These are phyloP conservation scores for Rhizoglyphus robini DNA, from an alignment of 1,140 invertebrate genomes.

Conservation along the genomic window DNA sequence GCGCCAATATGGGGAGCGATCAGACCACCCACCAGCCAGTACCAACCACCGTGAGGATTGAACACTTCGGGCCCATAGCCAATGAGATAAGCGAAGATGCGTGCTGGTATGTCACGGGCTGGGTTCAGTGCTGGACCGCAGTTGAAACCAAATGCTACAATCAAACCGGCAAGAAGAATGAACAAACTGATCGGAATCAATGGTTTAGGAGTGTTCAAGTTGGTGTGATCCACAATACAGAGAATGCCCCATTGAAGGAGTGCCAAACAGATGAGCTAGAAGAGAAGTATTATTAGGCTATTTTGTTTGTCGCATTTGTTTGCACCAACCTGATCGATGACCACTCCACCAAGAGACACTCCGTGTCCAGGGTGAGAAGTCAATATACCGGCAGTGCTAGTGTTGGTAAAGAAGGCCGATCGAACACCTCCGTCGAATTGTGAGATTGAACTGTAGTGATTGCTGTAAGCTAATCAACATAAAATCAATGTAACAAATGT, in stretches of 20 bases:
- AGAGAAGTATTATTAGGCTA: neutral
- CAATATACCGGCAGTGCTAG: conserved; percentile 7
- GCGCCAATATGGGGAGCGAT: conserved; percentile 42
- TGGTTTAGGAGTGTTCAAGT: conserved; percentile 16
- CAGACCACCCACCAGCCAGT: conserved; percentile 15
- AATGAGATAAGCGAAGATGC: conserved; percentile 3
- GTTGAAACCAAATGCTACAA: conserved; percentile 15
- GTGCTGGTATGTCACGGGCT: conserved; percentile 7
- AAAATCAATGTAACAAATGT: neutral
- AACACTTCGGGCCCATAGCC: conserved; percentile 17
- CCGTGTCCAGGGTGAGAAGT: neutral
- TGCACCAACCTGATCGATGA: conserved; percentile 2
- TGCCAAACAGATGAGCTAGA: conserved; percentile 3
- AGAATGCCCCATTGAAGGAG: conserved; percentile 4
- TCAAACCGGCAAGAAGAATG: conserved; percentile 7
- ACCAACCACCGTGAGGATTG: neutral
- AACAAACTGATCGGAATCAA: conserved; percentile 14
- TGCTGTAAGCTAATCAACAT: neutral
- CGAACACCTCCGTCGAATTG: conserved; percentile 14
- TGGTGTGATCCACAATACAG: conserved; percentile 12
- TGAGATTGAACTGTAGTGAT: conserved; percentile 9
- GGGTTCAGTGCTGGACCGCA: conserved; percentile 19
- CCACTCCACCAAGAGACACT: neutral
- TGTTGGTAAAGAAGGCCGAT: conserved; percentile 12
- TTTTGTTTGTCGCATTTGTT: neutral